Evolutionary conservation across 1,140 invertebrate species (phyloP), one percentile per base, ranked within the genome.

Genomic region (Tenebrio molitor): DNA sequence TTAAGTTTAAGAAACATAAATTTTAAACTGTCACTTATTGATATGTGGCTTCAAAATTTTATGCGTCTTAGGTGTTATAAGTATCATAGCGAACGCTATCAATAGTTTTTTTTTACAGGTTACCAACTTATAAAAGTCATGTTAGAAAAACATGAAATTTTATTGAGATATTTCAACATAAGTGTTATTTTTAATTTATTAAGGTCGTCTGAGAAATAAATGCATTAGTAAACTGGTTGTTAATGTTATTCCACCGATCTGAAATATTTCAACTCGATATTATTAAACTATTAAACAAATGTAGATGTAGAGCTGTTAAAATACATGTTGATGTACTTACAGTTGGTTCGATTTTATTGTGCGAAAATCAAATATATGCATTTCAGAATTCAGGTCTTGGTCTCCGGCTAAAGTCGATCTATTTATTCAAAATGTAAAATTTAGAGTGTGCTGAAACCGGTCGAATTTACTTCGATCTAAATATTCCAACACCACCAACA

Each of bases 181-280:
- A 29, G 23, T 58, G 50, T 58, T 58, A 58, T 58, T 58, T 58
- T 58, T 58, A 58, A 58, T 33, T 58, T 58, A 58, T 58, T 58
- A 58, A 58, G 50, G 50, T 58, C 50, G 50, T 58, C 50, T 58
- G 23, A 29, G 50, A 58, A 58, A 58, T 58, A 58, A 58, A 58
- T 58, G 50, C 50, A 58, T 58, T 58, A 29, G 50, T 21, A 53
- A 58, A 58, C 50, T 58, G 50, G 50, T 58, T 58, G 23, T 58
- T 58, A 58, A 58, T 58, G 23, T 15, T 58, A 58, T 58, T 29
- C 50, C 12, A 29, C 21, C 15, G 50, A 58, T 50, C 44, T n/a
- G 23, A 58, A 34, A 58, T 50, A 50, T 58, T 29, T 58, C 23
- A 29, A 58, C 21, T 29, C 14, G 19, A 15, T 58, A 50, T 50